Percentiles rank a stretch among this genome's conserved stretches.
phyloP scores from a whole-genome alignment of 2,797 vertebrate species.

The Notolabrus celidotus region DNA sequence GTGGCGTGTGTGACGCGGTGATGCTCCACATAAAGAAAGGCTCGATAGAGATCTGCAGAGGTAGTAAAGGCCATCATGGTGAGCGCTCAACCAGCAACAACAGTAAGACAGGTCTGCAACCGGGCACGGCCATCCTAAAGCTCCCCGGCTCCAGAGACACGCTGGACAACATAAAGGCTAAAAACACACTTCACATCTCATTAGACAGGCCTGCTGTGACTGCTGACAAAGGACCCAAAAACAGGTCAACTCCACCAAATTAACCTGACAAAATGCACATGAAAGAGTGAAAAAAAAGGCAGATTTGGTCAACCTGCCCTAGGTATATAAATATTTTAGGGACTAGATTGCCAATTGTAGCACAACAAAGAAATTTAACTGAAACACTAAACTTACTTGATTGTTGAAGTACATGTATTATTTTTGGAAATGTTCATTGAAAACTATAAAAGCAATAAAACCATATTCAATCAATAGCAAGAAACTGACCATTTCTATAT shows the following conservation, averaged over 20 bases:
- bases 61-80: slow-evolving; percentile 67
- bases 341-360: background rate
- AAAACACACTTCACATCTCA: slow-evolving; percentile 81
- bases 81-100: slow-evolving; percentile 76
- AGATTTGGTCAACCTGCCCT: background rate
- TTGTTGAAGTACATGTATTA: too few species aligned
- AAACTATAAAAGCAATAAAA: too few species aligned
- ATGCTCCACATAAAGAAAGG: slow-evolving; percentile 70
- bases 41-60: slow-evolving; percentile 84
- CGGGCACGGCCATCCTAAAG: slow-evolving; percentile 66
- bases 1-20: slow-evolving; percentile 43
- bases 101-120: slow-evolving; percentile 67
- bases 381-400: too few species aligned
- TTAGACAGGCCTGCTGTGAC: slow-evolving; percentile 70
- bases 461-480: too few species aligned
- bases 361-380: too few species aligned
- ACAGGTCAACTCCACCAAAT: slow-evolving; percentile 18
- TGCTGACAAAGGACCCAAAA: slow-evolving; percentile 38
- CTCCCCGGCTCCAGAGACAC: slow-evolving; percentile 74
- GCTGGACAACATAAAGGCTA: slow-evolving; percentile 71
- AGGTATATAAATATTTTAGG: background rate
- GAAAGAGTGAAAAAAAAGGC: background rate
- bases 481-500: too few species aligned
- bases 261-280: slow-evolving; percentile 10
- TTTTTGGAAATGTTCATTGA: too few species aligned